phyloP scores from a whole-genome alignment of 2,888 invertebrate genomes.

The Habrosyne pyritoides region DNA sequence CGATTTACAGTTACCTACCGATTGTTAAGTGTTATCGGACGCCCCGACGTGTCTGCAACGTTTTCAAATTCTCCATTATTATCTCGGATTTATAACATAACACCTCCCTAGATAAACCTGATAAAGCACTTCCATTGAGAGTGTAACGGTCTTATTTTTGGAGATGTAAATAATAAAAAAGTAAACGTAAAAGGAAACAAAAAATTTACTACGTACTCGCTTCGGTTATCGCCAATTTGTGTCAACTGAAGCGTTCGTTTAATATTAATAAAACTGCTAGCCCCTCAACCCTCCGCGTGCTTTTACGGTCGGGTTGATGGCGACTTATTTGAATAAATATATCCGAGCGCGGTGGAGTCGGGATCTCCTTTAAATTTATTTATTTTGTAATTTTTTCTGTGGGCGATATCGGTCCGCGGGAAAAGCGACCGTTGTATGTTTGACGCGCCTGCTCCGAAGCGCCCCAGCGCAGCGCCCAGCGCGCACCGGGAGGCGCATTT shows the following conservation, averaged over 20 bases:
- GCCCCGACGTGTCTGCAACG: conserved; percentile 16
- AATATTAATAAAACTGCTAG: conserved; percentile 81
- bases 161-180: conserved; percentile 52
- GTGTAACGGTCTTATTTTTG: conserved; percentile 47
- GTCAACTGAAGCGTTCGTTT: conserved; percentile 81
- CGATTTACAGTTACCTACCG: conserved; percentile 55
- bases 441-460: conserved; percentile 21
- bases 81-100: conserved; percentile 18
- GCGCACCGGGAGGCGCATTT: conserved; percentile 61
- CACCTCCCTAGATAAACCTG: conserved; percentile 16
- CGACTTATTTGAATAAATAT: conserved; percentile 83
- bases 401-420: conserved; percentile 33
- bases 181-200: conserved; percentile 60
- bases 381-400: conserved; percentile 64
- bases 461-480: conserved; percentile 59
- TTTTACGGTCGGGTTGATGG: conserved; percentile 80
- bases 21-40: conserved; percentile 34
- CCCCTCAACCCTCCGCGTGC: conserved; percentile 75
- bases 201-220: conserved; percentile 66
- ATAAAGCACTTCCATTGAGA: conserved; percentile 23
- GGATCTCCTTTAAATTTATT: conserved; percentile 65
- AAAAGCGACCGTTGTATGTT: conserved; percentile 35
- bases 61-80: conserved; percentile 32
- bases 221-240: conserved; percentile 81
- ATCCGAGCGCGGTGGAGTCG: conserved; percentile 62